phyloP scores from a whole-genome alignment of 2,113 vertebrate genomes.

The Salvelinus sp. region DNA sequence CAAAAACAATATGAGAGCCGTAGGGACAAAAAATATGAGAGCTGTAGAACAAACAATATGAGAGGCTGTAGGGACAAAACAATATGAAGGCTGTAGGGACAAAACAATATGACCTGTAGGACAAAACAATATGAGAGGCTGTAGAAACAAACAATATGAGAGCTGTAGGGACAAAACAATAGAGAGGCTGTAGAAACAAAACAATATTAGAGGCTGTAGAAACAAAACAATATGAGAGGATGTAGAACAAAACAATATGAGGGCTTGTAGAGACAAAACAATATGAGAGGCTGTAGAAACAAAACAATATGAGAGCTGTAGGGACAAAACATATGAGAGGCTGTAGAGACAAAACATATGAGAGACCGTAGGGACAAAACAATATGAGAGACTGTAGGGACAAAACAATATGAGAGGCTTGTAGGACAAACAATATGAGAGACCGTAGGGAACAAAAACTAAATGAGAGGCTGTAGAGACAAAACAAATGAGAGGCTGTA shows the following conservation, averaged over 20 bases:
- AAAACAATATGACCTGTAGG: not conserved
- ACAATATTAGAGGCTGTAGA: not conserved
- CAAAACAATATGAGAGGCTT: not conserved
- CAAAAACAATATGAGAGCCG: conserved; percentile 48
- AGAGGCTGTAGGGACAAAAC: too few species aligned
- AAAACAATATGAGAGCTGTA: not conserved
- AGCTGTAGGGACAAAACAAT: not conserved
- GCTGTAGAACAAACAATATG: not conserved
- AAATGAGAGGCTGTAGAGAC: too few species aligned
- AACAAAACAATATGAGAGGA: too few species aligned
- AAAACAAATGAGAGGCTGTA: not conserved
- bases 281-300: too few species aligned
- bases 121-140: conserved; percentile 50
- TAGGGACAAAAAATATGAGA: not conserved
- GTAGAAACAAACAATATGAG: not conserved
- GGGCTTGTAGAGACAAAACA: too few species aligned
- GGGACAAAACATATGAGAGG: not conserved
- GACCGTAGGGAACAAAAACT: not conserved
- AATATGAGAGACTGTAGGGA: too few species aligned
- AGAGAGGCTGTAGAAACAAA: not conserved
- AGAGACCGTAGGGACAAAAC: too few species aligned
- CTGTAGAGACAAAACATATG: not conserved
- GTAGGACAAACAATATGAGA: not conserved
- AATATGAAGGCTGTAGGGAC: too few species aligned
- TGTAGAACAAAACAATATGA: too few species aligned